A percentile compares a stretch with the other conserved stretches of the same genome.
Conservation (phyloP, 2,888 invertebrate species). For the Nymphalis c-album region DNA sequence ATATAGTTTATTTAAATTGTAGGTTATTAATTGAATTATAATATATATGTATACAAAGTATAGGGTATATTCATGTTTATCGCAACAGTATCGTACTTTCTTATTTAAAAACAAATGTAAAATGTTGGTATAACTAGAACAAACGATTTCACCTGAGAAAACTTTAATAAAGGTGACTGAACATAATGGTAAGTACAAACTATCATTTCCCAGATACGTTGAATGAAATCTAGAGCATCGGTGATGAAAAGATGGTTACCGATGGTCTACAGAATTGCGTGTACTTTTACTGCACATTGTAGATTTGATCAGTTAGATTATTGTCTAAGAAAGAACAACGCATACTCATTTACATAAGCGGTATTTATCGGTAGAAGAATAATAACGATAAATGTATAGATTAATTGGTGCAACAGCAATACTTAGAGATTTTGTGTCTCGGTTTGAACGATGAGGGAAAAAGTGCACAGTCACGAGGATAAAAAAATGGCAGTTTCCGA, state of each 20-base stretch:
- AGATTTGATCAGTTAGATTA: neutral
- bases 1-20: too few relatives aligned
- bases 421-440: too few relatives aligned
- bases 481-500: too few relatives aligned
- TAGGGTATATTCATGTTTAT: neutral
- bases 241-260: constrained; percentile 57
- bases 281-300: constrained; percentile 12
- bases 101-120: constrained; percentile 38
- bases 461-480: too few relatives aligned
- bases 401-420: too few relatives aligned
- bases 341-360: too few relatives aligned
- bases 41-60: too few relatives aligned
- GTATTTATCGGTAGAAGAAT: too few relatives aligned
- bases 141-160: constrained; percentile 65
- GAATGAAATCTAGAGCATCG: constrained; percentile 61
- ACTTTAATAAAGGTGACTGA: constrained; percentile 52
- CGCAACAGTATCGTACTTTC: constrained; percentile 16
- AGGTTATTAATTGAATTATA: too few relatives aligned
- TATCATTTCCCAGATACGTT: constrained; percentile 66
- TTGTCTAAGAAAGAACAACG: neutral
- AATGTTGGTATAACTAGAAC: constrained; percentile 56
- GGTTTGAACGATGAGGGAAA: too few relatives aligned
- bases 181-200: constrained; percentile 63
- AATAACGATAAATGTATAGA: too few relatives aligned
- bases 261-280: constrained; percentile 53